phyloP scores from a whole-genome alignment of 2,113 vertebrate species.

The Hemicordylus capensis region DNA sequence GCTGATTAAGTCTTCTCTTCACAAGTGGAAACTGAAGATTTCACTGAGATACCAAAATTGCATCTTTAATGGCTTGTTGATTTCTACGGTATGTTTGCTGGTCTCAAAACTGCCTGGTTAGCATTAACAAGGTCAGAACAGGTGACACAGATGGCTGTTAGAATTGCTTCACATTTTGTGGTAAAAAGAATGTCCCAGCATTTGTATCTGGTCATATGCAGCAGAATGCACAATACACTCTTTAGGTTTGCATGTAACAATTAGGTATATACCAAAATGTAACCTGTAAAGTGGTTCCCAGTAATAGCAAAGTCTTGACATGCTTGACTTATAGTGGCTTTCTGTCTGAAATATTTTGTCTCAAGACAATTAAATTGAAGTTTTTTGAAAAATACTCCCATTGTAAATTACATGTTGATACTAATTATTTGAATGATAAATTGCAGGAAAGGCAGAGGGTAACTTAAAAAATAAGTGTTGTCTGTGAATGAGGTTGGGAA shows the following conservation, averaged over 20 bases:
- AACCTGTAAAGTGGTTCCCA: neutral
- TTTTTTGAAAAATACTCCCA: neutral
- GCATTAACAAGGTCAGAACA: neutral
- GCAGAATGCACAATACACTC: neutral
- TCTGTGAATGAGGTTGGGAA: neutral
- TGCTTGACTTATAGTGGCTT: neutral
- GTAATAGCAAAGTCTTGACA: neutral
- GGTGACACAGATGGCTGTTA: neutral
- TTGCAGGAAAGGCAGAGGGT: neutral
- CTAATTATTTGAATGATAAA: neutral
- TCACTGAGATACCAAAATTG: neutral
- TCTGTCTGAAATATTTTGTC: neutral
- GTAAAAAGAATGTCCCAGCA: neutral
- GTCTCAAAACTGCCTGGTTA: neutral
- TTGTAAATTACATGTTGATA: neutral
- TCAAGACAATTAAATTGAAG: neutral
- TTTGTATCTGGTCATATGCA: too few species aligned
- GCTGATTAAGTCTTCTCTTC: neutral
- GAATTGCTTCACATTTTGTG: neutral
- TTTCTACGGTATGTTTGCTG: neutral
- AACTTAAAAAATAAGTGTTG: neutral
- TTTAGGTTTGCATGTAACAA: neutral
- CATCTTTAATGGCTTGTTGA: neutral
- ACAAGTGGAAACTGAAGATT: neutral
- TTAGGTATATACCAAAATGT: neutral